Evolutionary conservation across 2,113 vertebrate species (phyloP).

Genomic region (Tichodroma muraria): DNA sequence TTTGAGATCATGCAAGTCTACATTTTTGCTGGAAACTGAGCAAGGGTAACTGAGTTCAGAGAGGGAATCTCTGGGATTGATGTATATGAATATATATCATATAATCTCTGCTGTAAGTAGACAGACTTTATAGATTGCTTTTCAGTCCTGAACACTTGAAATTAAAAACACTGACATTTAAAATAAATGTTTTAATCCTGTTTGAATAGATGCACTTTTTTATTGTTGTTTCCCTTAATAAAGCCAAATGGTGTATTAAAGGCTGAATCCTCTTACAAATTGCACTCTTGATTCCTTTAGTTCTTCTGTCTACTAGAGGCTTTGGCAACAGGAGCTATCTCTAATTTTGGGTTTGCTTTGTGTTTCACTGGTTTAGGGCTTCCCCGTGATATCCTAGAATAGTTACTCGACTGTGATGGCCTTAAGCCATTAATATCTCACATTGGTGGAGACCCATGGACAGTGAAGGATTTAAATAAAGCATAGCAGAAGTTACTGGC

Average conservation of each 20-base stretch:
- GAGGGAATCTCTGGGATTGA: background rate
- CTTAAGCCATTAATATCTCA: constrained; percentile 27
- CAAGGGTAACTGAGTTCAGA: background rate
- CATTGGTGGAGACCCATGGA: background rate
- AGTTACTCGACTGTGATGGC: constrained; percentile 12
- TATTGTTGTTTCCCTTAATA: background rate
- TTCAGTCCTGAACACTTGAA: background rate
- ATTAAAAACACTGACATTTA: background rate
- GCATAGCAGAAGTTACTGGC: constrained; percentile 10
- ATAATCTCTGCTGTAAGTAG: background rate
- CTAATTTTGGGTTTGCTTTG: background rate
- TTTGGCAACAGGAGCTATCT: background rate
- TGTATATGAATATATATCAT: background rate
- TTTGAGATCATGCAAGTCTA: background rate
- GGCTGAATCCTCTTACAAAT: background rate
- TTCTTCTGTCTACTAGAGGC: background rate
- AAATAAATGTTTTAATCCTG: background rate
- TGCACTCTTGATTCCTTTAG: background rate
- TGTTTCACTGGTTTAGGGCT: background rate
- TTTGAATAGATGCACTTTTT: background rate
- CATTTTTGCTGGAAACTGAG: background rate
- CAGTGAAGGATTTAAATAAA: constrained; percentile 42
- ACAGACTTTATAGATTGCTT: background rate
- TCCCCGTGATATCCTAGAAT: constrained; percentile 38
- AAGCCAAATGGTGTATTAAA: background rate